These are phyloP conservation scores for Diarsia rubi DNA, from an alignment of 2,888 invertebrate species.

Conservation along the genomic window DNA sequence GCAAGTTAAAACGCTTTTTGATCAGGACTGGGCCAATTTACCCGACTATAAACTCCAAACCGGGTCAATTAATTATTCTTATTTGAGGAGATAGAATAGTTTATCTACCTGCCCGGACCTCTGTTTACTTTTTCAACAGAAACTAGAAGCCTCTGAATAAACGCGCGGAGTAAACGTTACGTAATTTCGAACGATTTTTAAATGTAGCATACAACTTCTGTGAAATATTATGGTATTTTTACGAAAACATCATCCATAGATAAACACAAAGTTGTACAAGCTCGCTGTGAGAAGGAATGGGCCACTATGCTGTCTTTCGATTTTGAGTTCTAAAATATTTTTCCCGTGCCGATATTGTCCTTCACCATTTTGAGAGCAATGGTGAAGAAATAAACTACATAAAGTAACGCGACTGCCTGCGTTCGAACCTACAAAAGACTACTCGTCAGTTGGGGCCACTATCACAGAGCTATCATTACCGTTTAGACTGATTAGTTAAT, in stretches of 20 bases:
- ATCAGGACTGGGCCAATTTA: conserved; percentile 13
- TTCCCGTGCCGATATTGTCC: not conserved
- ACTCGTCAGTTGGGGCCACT: not conserved
- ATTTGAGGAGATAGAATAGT: conserved; percentile 38
- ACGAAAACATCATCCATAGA: not conserved
- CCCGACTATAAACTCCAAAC: conserved; percentile 11
- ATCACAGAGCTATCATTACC: not conserved
- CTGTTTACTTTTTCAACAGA: conserved; percentile 52
- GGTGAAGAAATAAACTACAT: not conserved
- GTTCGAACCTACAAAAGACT: not conserved
- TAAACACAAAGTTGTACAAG: not conserved
- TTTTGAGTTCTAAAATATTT: not conserved
- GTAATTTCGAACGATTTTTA: not conserved
- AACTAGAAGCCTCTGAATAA: not conserved
- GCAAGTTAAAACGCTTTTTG: conserved; percentile 13
- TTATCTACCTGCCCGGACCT: conserved; percentile 24
- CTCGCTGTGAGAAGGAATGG: not conserved
- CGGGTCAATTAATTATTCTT: conserved; percentile 40
- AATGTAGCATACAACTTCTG: not conserved
- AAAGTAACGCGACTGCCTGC: not conserved
- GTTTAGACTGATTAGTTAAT: not conserved
- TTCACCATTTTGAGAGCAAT: not conserved
- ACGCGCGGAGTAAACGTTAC: not conserved
- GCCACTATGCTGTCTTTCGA: not conserved
- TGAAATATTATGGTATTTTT: not conserved